Evolutionary conservation across 2,797 vertebrate species (phyloP).

Genomic region (Parauchenoglanis ngamensis): DNA sequence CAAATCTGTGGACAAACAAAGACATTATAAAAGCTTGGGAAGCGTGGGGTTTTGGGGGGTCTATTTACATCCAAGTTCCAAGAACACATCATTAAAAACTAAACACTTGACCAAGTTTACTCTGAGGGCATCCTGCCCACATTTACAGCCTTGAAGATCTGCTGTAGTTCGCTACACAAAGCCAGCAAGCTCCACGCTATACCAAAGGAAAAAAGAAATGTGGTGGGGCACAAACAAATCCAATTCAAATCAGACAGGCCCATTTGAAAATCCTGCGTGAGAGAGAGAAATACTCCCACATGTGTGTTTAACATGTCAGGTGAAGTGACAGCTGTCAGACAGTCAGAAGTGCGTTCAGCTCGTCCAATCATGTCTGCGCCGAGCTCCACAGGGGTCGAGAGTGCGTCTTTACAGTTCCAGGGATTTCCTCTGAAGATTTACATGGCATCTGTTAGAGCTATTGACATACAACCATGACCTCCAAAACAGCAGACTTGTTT

Average conservation of each 20-base stretch:
- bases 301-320: conserved; percentile 28
- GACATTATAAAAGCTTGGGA: conserved; percentile 32
- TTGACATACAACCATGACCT: conserved; percentile 54
- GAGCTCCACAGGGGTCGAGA: conserved; percentile 36
- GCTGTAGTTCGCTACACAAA: conserved; percentile 37
- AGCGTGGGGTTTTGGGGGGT: not conserved
- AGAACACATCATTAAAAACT: conserved; percentile 55
- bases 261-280: conserved; percentile 5
- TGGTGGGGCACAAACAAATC: conserved; percentile 17
- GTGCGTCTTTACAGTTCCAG: conserved; percentile 45
- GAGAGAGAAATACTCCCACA: conserved; percentile 18
- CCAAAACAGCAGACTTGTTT: conserved; percentile 48
- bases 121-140: conserved; percentile 46
- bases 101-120: conserved; percentile 53
- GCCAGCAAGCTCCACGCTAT: not conserved
- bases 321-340: conserved; percentile 42
- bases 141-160: conserved; percentile 39
- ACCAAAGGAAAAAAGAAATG: not conserved
- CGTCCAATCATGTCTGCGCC: conserved; percentile 28
- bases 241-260: conserved; percentile 14
- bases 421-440: conserved; percentile 51
- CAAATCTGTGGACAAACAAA: conserved; percentile 23
- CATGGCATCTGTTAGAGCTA: conserved; percentile 55
- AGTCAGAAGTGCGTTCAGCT: conserved; percentile 31
- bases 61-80: conserved; percentile 40